These are phyloP conservation scores for Dendronephthya gigantea DNA, from an alignment of 64 coral and sea anemone genomes.

Conservation along the genomic window DNA sequence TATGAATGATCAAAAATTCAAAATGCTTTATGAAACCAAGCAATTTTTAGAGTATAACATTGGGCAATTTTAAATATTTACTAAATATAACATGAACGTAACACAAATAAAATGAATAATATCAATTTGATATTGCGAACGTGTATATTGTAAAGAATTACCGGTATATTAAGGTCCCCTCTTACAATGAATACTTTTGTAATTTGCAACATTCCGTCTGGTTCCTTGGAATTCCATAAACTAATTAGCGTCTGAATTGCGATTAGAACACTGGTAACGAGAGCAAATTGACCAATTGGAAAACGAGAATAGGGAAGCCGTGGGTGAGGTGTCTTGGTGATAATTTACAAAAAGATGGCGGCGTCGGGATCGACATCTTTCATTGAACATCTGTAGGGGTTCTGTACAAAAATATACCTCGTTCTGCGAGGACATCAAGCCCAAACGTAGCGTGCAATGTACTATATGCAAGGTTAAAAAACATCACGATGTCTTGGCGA, in stretches of 20 bases:
- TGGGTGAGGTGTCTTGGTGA: neutral
- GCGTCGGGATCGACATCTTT: neutral
- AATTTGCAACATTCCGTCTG: neutral
- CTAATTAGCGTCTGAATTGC: neutral
- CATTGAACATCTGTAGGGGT: neutral
- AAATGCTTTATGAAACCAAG: too few species aligned
- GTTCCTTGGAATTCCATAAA: neutral
- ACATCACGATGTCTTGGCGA: conserved; percentile 46
- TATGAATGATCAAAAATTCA: too few species aligned
- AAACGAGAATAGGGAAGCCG: neutral
- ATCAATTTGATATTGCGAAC: too few species aligned
- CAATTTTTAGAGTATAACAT: too few species aligned
- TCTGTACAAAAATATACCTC: neutral
- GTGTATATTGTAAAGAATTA: neutral
- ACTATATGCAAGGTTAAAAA: neutral
- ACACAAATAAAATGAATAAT: too few species aligned
- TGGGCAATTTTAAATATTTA: too few species aligned
- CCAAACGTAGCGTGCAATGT: neutral
- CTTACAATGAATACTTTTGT: neutral
- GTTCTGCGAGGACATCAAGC: neutral
- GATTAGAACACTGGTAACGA: neutral
- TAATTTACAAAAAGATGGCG: conserved; percentile 11
- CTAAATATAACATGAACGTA: too few species aligned
- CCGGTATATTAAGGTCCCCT: too few species aligned
- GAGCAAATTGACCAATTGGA: neutral